These are phyloP conservation scores for Pungitius pungitius DNA, from an alignment of 2,113 vertebrate species.

Conservation along the genomic window DNA sequence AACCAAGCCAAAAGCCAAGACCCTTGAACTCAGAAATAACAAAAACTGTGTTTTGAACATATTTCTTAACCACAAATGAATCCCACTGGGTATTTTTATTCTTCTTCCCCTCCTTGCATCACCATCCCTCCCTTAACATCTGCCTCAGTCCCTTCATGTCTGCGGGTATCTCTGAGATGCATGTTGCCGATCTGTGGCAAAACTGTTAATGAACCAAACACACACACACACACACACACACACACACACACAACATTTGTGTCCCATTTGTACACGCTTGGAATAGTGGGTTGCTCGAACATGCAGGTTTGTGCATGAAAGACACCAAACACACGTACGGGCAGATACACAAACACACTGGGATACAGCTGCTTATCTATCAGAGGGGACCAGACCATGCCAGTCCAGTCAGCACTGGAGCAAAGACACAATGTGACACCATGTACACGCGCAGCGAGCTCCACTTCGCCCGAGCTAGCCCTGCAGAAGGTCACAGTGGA, in stretches of 20 bases:
- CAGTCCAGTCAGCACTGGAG: conserved; percentile 47
- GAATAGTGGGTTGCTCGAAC: neutral
- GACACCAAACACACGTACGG: neutral
- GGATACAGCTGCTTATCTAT: neutral
- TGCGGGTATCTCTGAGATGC: conserved; percentile 20
- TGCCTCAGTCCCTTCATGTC: conserved; percentile 28
- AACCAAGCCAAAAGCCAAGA: conserved; percentile 17
- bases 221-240: conserved; percentile 17
- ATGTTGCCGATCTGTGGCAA: conserved; percentile 16
- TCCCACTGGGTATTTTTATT: conserved; percentile 47
- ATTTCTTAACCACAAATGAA: conserved; percentile 55
- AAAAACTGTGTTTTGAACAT: conserved; percentile 28
- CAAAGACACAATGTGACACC: conserved; percentile 60
- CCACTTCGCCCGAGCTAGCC: conserved; percentile 48
- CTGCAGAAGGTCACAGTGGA: conserved; percentile 55
- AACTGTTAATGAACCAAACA: conserved; percentile 38
- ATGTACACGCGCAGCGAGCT: conserved; percentile 62
- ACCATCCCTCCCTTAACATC: conserved; percentile 17
- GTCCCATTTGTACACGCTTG: neutral
- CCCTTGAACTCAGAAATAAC: conserved; percentile 24
- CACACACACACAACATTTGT: neutral
- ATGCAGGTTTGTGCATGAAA: neutral
- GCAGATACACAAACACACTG: neutral
- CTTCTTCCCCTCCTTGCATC: conserved; percentile 24
- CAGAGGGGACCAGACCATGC: conserved; percentile 35